Evolutionary conservation across 2,888 invertebrate genomes (phyloP).

Genomic region (Invenusta paracnida): DNA sequence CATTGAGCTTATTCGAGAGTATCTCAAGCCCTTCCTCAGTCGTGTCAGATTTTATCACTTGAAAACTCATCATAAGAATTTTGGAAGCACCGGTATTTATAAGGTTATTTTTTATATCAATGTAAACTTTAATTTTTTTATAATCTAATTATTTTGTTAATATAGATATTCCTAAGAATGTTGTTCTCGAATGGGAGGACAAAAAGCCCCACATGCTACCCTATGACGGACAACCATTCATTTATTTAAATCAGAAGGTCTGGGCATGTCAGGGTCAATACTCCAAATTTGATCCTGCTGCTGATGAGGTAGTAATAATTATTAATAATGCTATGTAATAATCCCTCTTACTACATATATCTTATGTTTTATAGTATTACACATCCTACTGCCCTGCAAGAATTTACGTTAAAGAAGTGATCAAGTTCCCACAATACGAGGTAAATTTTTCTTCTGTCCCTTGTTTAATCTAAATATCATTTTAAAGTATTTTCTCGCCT

Average conservation of each 20-base stretch:
- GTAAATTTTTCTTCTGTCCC: background rate
- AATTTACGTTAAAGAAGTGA: background rate
- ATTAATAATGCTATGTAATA: background rate
- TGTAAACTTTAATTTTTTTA: background rate
- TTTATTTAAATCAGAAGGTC: background rate
- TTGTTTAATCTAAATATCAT: too few species aligned
- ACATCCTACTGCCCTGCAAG: background rate
- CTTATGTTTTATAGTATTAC: background rate
- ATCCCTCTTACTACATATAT: background rate
- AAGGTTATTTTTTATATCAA: too few species aligned
- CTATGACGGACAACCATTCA: background rate
- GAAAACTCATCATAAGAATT: constrained; percentile 11
- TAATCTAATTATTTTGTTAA: too few species aligned
- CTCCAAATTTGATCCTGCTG: background rate
- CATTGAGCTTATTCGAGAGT: constrained; percentile 4
- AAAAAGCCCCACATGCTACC: background rate
- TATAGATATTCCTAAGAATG: constrained; percentile 10
- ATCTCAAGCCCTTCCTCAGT: background rate
- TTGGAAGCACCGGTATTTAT: constrained; percentile 5
- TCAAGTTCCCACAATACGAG: background rate
- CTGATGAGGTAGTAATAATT: background rate
- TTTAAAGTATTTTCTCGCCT: too few species aligned
- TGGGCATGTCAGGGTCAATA: background rate
- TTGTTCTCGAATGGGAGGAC: background rate
- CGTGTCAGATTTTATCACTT: background rate